Percentiles rank a stretch among this genome's conserved stretches.
Evolutionary conservation across 2,797 vertebrate genomes (phyloP).

Genomic region (Champsocephalus gunnari): DNA sequence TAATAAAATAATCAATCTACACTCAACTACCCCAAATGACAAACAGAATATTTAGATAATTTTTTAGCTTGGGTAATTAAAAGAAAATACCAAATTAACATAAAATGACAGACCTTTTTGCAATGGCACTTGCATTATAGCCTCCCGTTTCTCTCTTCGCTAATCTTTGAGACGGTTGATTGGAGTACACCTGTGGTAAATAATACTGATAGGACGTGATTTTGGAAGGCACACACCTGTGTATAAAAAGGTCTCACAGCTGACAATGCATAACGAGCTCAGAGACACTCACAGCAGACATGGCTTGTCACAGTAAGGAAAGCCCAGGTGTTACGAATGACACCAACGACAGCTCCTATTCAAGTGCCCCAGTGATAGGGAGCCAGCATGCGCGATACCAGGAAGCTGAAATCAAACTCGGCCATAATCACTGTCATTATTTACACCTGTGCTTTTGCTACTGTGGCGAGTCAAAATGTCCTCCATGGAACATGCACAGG

Average conservation of each 20-base stretch:
- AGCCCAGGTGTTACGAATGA: background rate
- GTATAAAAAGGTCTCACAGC: background rate
- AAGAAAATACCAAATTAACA: background rate
- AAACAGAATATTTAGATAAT: background rate
- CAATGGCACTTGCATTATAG: conserved; percentile 1
- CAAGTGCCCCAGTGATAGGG: background rate
- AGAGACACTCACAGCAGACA: background rate
- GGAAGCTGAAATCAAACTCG: background rate
- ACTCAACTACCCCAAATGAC: background rate
- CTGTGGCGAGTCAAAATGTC: no score
- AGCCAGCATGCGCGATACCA: background rate
- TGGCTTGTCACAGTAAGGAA: background rate
- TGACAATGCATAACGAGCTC: background rate
- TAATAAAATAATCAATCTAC: background rate
- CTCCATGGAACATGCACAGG: no score
- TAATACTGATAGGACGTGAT: background rate
- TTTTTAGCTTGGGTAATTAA: no score
- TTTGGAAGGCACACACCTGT: background rate
- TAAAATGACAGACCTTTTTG: background rate
- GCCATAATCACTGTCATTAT: background rate
- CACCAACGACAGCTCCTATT: background rate
- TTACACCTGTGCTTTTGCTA: background rate
- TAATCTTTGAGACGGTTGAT: background rate
- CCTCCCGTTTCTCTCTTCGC: background rate
- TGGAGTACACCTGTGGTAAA: background rate